These are phyloP conservation scores for Chrysodeixis includens DNA, from an alignment of 2,888 invertebrate genomes.

Conservation along the genomic window DNA sequence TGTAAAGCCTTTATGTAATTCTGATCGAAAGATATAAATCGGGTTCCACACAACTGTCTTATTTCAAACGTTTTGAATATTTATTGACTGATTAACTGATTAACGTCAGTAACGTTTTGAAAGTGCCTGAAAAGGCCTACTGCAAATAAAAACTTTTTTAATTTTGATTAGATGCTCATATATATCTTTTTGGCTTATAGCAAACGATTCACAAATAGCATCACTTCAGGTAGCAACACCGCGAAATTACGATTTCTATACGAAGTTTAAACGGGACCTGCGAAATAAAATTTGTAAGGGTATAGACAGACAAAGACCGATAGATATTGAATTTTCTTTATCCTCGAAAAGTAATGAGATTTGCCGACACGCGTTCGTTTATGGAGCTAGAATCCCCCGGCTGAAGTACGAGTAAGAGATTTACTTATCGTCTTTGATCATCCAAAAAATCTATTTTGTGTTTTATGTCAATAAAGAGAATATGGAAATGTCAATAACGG, in stretches of 20 bases:
- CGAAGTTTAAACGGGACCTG: constrained; percentile 62
- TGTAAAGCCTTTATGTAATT: neutral
- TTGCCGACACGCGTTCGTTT: constrained; percentile 79
- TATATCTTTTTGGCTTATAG: neutral
- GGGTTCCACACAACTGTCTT: neutral
- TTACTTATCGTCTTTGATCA: constrained; percentile 76
- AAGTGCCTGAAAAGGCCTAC: too few species aligned
- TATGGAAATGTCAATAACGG: constrained; percentile 33
- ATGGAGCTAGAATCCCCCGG: constrained; percentile 68
- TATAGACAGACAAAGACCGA: constrained; percentile 73
- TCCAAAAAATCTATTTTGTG: constrained; percentile 60
- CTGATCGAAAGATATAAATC: neutral
- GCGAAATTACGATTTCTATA: constrained; percentile 21
- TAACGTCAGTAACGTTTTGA: too few species aligned
- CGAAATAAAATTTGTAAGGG: constrained; percentile 73
- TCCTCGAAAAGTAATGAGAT: constrained; percentile 82
- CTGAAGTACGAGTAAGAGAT: constrained; percentile 67
- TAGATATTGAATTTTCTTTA: constrained; percentile 83
- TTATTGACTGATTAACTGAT: neutral
- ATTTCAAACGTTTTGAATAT: neutral
- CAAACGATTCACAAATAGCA: neutral
- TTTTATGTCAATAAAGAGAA: constrained; percentile 51
- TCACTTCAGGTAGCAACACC: constrained; percentile 16
- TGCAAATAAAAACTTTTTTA: too few species aligned
- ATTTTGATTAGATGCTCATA: neutral